phyloP scores from a whole-genome alignment of 53 echinoderm and acorn worm genomes.

The Mesocentrotus franciscanus region DNA sequence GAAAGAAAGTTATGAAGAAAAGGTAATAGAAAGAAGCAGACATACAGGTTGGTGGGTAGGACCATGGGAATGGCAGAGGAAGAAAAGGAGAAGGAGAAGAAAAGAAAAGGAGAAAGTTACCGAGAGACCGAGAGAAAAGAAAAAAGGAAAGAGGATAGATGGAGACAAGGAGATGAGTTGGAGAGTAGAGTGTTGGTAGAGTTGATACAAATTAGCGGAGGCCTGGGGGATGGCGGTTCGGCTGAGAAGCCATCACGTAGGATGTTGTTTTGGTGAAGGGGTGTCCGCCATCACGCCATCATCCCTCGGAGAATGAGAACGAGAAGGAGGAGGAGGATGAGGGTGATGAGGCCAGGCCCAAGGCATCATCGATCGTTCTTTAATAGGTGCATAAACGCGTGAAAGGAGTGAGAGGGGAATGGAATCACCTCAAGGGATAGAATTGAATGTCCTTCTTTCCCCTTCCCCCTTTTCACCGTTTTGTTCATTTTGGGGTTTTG shows the following conservation, averaged over 20 bases:
- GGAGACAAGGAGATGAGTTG: slow-evolving; percentile 22
- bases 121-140: neutral
- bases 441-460: slow-evolving; percentile 32
- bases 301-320: neutral
- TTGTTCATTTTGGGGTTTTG: neutral
- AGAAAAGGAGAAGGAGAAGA: neutral
- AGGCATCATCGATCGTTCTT: slow-evolving; percentile 59
- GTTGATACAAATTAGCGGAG: slow-evolving; percentile 57
- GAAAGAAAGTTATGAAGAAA: neutral
- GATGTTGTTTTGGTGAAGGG: slow-evolving; percentile 49
- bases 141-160: neutral
- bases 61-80: neutral
- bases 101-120: neutral
- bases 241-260: slow-evolving; percentile 54
- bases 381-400: slow-evolving; percentile 90
- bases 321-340: neutral
- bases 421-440: slow-evolving; percentile 36
- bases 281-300: slow-evolving; percentile 43
- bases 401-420: slow-evolving; percentile 68
- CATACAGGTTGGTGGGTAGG: neutral
- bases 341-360: slow-evolving; percentile 46
- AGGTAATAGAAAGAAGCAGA: neutral
- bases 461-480: neutral
- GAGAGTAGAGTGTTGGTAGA: slow-evolving; percentile 14
- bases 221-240: slow-evolving; percentile 57